Evolutionary conservation across 2,888 invertebrate genomes (phyloP).

Genomic region (Drosophila anomelani): DNA sequence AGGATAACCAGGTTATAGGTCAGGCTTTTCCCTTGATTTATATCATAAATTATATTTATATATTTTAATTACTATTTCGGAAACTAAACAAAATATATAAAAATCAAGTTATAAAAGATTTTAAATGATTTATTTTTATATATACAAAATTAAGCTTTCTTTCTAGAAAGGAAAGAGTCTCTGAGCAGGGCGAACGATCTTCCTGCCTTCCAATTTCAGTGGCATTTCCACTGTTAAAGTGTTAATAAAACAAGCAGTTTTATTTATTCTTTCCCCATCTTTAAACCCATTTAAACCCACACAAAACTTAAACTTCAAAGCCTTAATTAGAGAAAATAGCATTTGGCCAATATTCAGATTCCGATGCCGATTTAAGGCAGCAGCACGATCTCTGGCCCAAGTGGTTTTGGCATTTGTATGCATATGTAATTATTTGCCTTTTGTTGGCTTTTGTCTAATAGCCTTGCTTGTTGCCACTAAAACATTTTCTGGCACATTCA

Average conservation of each 20-base stretch:
- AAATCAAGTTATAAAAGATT: too few relatives aligned
- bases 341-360: not conserved
- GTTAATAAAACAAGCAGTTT: too few relatives aligned
- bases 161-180: too few relatives aligned
- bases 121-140: too few relatives aligned
- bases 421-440: conserved; percentile 15
- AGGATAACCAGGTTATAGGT: not conserved
- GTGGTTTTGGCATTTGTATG: conserved; percentile 28
- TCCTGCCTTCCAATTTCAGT: not conserved
- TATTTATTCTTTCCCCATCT: not conserved
- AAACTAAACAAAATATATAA: too few relatives aligned
- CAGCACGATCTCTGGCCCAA: conserved; percentile 6
- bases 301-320: not conserved
- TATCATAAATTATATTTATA: not conserved
- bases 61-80: not conserved
- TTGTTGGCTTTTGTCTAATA: conserved; percentile 16
- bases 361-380: not conserved
- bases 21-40: not conserved
- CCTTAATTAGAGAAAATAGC: conserved; percentile 2
- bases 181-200: too few relatives aligned
- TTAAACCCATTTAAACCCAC: not conserved
- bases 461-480: conserved; percentile 19
- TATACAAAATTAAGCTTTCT: too few relatives aligned
- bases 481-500: conserved; percentile 28
- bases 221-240: not conserved